Base-by-base conservation (phyloP, 2,797 vertebrate species). In the Ateles fusciceps region DNA sequence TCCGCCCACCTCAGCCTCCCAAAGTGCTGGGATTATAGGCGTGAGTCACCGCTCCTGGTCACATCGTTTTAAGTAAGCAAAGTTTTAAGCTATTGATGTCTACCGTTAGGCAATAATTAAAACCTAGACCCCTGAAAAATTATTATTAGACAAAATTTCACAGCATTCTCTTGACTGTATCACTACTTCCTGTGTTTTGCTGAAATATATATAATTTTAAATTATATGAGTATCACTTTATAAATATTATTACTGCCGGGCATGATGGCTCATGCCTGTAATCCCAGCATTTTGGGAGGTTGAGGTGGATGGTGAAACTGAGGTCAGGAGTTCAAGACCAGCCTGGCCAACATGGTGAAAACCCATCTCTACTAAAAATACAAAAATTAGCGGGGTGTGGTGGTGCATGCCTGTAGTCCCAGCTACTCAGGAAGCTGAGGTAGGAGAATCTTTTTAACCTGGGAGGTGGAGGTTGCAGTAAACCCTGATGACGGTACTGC, bases 11-110 rank as follows among this genome's bases (percentile, higher is more conserved):
- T 33, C 7, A 8, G 33, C 61, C 33, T 33, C 33, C 61, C 30
- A n/a, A n/a, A 68, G 61, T n/a, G 33, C 7, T 68, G 30, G 15
- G 15, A 68, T n/a, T n/a, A 68, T 33, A n/a, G 61, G 15, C 17
- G 1, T 68, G 33, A 68, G 15, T 33, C 61, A 68, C 33, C 0
- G 0, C 5, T 0, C 15, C 61, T 2, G 33, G 61, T 1, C 61
- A 68, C 15, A 15, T 26, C 30, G n/a, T 61, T 68, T 2, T 46
- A 93, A 1, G 10, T 33, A 57, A 55, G 9, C 0, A 79, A 71
- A 46, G 13, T 28, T 61, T 68, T 68, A 5, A 55, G 55, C 7
- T 21, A 9, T n/a, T 68, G 21, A 9, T 59, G 2, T 52, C 36
- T 50, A 12, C 15, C 71, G 2, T 79, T 55, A 42, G 28, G 1